Base-by-base conservation (phyloP, 2,113 vertebrate species). In the Varanus komodoensis region DNA sequence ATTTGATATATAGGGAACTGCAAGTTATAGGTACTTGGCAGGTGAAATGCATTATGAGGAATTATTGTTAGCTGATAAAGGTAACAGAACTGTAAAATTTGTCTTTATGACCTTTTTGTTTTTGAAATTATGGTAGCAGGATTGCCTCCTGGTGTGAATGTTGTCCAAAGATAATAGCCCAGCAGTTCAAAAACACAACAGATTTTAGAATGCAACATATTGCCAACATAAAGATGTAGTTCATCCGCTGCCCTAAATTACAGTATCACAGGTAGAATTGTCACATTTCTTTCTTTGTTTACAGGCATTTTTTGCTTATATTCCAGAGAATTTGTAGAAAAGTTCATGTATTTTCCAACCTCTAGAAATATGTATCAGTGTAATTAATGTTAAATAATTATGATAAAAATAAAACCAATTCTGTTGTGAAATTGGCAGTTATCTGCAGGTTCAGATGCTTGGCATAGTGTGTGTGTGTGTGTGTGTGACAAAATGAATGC, bases 141-240 rank as follows among this genome's bases (percentile, higher is more conserved):
- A 85, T 94, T 94, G 93, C 94, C 93, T 97, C 97, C 96, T 94
- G 88, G 89, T 96, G 96, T 94, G 97, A 97, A 97, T 96, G 95
- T 95, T 97, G 95, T 97, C 95, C 96, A 94, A 93, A 97, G 94
- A 96, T 97, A 96, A 97, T 97, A 96, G 95, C 94, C 89, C 91
- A 95, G 97, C 95, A 93, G 85, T 97, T 96, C 95, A 92, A 93
- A 95, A 96, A 93, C 93, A 57, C 95, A 94, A 97, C 96, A 96
- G 95, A 96, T 96, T 96, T 95, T 95, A 95, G 91, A 96, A 93
- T 95, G 83, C 92, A 97, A 91, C 94, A 89, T 94, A 92, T 87
- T 92, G 88, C 94, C 97, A 95, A 96, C 95, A 57, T 95, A 95
- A 95, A 91, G 77, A 93, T 94, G 94, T 77, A 68, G 77, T 96